A percentile compares a stretch with the other conserved stretches of the same genome.
Conservation (phyloP, 2,888 invertebrate species). For the Syrphus vitripennis region DNA sequence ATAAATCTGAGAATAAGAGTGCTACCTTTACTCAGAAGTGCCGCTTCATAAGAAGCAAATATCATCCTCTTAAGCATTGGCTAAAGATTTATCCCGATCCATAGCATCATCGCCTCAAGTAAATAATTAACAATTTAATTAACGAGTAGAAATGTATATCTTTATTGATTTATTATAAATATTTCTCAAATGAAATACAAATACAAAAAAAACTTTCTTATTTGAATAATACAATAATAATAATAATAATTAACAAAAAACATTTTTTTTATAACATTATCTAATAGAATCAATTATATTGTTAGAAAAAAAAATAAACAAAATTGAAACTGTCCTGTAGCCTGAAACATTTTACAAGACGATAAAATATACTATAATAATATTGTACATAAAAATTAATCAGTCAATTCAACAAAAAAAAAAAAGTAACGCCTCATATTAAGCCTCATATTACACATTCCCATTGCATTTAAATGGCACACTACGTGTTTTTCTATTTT, state of each 20-base stretch:
- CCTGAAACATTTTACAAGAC: background rate
- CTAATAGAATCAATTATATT: constrained; percentile 8
- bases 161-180: constrained; percentile 29
- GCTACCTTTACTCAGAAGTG: too few relatives aligned
- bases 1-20: too few relatives aligned
- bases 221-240: background rate
- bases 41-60: too few relatives aligned
- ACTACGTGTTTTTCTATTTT: background rate
- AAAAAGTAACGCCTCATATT: background rate
- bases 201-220: background rate
- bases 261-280: constrained; percentile 38
- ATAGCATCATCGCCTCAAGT: background rate
- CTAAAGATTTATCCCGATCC: too few relatives aligned
- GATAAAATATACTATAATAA: background rate
- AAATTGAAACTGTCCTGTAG: background rate
- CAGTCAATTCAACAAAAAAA: constrained; percentile 46
- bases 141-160: constrained; percentile 14
- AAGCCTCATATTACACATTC: constrained; percentile 28
- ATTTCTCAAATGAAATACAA: background rate
- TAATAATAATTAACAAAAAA: constrained; percentile 8
- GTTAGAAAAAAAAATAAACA: background rate
- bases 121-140: background rate
- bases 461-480: constrained; percentile 46
- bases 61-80: too few relatives aligned
- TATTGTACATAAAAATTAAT: constrained; percentile 20